Base-by-base conservation (phyloP, 1,140 invertebrate species). In the Drosophila setifemur region DNA sequence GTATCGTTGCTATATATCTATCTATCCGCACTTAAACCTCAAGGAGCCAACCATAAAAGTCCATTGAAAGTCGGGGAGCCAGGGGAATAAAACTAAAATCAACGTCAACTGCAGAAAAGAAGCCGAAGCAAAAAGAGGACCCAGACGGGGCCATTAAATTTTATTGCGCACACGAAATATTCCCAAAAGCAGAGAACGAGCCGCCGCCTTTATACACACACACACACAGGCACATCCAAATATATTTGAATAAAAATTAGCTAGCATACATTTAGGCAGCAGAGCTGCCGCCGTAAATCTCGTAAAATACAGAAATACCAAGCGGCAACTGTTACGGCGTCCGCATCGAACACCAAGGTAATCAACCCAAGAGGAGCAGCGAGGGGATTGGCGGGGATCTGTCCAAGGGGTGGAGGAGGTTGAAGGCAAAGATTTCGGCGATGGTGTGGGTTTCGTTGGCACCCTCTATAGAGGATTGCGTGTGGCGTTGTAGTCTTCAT, bases 171-270 rank as follows among this genome's bases (percentile, higher is more conserved):
- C 76, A 52, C 79, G 48, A 78, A 81, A 66, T 66, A 64, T 66
- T 69, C 43, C 39, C 49, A 53, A 33, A 33, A 29, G 35, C 14
- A 14, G 7, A 43, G 19, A 39, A 67, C n/a, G 33, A 35, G 35
- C n/a, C 4, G 25, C 40, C n/a, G n/a, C 33, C 33, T 37, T 37
- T 11, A 37, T n/a, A 39, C 2, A 47, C 18, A 39, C 18, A 14
- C 21, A 48, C 18, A 9, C 28, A 9, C 31, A 5, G n/a, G 21
- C 21, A 35, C 40, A 25, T 18, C 18, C 26, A 58, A 63, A 63
- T 73, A 50, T 82, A 75, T 81, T 81, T 81, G 77, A 81, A 81
- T 81, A 81, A 75, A 81, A 81, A 81, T 81, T 81, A 81, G 76
- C 76, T 75, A 57, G 76, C 76, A 81, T 81, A 81, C 66, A 79